Evolutionary conservation across 2,888 invertebrate genomes (phyloP), one percentile per base, ranked within the genome.

Genomic region (Arctia plantaginis): DNA sequence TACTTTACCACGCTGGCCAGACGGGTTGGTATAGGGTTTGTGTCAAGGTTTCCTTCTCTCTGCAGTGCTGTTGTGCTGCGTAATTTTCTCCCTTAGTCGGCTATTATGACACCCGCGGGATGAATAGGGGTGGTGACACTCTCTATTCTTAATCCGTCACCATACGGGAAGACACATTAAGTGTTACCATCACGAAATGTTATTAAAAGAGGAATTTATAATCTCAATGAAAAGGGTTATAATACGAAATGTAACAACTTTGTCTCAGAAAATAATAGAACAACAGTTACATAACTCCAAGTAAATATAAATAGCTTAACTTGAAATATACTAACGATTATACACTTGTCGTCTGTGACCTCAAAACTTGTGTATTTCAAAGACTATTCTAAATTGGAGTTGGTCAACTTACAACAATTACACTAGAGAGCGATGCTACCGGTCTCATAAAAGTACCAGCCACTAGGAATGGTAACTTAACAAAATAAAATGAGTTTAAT

Each of bases 311-410:
- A n/a, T 13, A 66, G 35, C 66, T 35, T n/a, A 66, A 41, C 15
- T 27, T n/a, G 39, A 39, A 35, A 55, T 55, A 44, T 51, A 33
- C 35, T 69, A 20, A 69, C n/a, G 59, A 62, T 30, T 30, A 30
- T n/a, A 41, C 27, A 41, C 18, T 62, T 30, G 55, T 18, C 39
- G 23, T n/a, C n/a, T 35, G n/a, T n/a, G 35, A 55, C n/a, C 12
- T 67, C 23, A 59, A 35, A 65, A 71, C 66, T 80, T 74, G 62
- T 44, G 64, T 18, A 67, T 73, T 39, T 72, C 71, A 76, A 76
- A 80, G 18, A 66, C 69, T 78, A 71, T 66, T 76, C 72, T 71
- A 78, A 78, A 71, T 81, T 66, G 64, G 70, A 75, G 71, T 75
- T 69, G 30, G 18, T 18, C 30, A 59, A 59, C 12, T 59, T 27